Conservation (phyloP, 1,140 invertebrate species). For the Musca domestica region DNA sequence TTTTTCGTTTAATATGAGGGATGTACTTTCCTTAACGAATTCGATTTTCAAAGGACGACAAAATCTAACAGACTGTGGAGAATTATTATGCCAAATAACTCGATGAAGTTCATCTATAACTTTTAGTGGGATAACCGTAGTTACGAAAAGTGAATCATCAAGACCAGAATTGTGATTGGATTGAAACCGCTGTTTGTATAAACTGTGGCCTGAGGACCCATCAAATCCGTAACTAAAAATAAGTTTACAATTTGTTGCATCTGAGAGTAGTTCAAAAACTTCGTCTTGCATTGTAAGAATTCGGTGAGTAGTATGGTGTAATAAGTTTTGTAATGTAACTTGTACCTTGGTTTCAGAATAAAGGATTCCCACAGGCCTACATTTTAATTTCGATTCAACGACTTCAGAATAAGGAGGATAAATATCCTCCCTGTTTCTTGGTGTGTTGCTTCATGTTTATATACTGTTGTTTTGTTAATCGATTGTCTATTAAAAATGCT, state of each 20-base stretch:
- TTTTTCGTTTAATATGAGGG: too few relatives aligned
- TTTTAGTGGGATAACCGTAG: too few relatives aligned
- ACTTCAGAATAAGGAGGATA: background rate
- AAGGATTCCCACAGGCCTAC: constrained; percentile 5
- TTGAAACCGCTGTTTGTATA: constrained; percentile 21
- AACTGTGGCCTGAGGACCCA: constrained; percentile 10
- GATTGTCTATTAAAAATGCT: too few relatives aligned
- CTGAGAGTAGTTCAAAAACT: background rate
- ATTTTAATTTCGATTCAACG: constrained; percentile 7
- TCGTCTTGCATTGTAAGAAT: constrained; percentile 9
- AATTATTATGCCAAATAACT: too few relatives aligned
- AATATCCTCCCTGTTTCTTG: too few relatives aligned
- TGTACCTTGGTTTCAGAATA: background rate
- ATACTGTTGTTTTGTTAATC: too few relatives aligned
- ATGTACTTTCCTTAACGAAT: constrained; percentile 22
- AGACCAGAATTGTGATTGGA: background rate
- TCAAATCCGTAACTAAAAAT: constrained; percentile 23
- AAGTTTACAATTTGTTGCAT: constrained; percentile 4
- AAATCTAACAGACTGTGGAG: constrained; percentile 11
- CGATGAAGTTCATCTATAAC: too few relatives aligned
- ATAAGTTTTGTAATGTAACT: constrained; percentile 21
- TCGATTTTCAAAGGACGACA: constrained; percentile 18
- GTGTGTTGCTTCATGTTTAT: too few relatives aligned
- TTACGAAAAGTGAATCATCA: constrained; percentile 17
- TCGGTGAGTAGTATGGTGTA: constrained; percentile 2